Percentiles rank a stretch among this genome's conserved stretches.
phyloP scores from a whole-genome alignment of 2,113 vertebrate species.

The Odocoileus hemionus region DNA sequence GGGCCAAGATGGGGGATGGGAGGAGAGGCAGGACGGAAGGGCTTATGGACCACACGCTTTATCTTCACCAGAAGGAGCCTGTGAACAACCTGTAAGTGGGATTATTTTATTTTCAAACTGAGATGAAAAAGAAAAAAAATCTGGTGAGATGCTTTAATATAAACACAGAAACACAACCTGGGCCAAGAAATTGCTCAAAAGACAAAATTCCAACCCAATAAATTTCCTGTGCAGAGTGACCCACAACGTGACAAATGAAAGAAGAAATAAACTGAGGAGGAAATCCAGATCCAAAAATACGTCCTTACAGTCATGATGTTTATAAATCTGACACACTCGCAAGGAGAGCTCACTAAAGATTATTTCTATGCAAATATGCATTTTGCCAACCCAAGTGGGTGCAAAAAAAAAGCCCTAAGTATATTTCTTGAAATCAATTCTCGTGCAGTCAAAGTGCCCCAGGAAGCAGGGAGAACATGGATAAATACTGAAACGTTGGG shows the following conservation, averaged over 20 bases:
- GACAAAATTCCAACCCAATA: slow-evolving; percentile 55
- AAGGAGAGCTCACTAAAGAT: slow-evolving; percentile 86
- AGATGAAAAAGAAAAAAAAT: background rate
- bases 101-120: slow-evolving; percentile 64
- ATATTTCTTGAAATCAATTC: slow-evolving; percentile 91
- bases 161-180: slow-evolving; percentile 54
- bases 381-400: slow-evolving; percentile 76
- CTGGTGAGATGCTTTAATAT: slow-evolving; percentile 61
- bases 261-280: slow-evolving; percentile 69
- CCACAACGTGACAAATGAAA: slow-evolving; percentile 74
- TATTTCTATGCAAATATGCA: slow-evolving; percentile 89
- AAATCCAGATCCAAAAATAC: slow-evolving; percentile 73
- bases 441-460: slow-evolving; percentile 76
- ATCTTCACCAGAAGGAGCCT: background rate
- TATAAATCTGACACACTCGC: slow-evolving; percentile 79
- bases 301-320: slow-evolving; percentile 73
- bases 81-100: slow-evolving; percentile 24
- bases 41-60: background rate
- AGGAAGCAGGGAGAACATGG: slow-evolving; percentile 75
- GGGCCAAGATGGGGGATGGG: background rate
- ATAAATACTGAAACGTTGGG: slow-evolving; percentile 87
- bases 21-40: background rate
- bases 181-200: slow-evolving; percentile 69
- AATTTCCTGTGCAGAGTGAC: slow-evolving; percentile 42
- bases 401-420: slow-evolving; percentile 81